These are phyloP conservation scores for Drosophila trapezifrons DNA, from an alignment of 1,140 invertebrate genomes.

Conservation along the genomic window DNA sequence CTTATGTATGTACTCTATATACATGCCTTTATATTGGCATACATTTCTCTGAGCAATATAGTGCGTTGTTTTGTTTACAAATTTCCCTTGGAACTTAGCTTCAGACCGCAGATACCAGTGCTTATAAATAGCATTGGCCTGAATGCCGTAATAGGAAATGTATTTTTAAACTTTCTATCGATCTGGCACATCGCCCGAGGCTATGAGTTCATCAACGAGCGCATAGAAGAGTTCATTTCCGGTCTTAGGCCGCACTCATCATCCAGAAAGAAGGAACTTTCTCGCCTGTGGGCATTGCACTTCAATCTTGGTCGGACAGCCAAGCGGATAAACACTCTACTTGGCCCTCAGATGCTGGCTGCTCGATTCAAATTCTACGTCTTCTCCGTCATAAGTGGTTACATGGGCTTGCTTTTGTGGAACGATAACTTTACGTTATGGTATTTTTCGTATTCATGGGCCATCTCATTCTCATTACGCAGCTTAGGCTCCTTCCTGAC, in stretches of 20 bases:
- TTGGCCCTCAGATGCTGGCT: neutral
- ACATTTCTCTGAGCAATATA: neutral
- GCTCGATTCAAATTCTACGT: neutral
- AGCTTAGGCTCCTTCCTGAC: neutral
- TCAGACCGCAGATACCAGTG: neutral
- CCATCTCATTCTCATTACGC: too few relatives aligned
- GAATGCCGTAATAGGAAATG: neutral
- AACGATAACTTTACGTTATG: neutral
- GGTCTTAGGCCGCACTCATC: neutral
- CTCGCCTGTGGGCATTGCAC: neutral
- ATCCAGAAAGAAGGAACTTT: neutral
- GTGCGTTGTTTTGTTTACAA: neutral
- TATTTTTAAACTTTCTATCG: neutral
- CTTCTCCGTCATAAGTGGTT: neutral
- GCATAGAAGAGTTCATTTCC: neutral
- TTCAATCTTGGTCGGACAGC: neutral
- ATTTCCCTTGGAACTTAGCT: neutral
- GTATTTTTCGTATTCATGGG: neutral
- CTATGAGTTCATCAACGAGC: conserved; percentile 3
- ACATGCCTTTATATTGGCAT: neutral
- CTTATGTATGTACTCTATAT: neutral
- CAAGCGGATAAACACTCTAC: neutral
- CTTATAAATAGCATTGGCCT: neutral
- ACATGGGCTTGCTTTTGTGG: neutral
- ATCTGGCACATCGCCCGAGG: conserved; percentile 1